Base-by-base conservation (phyloP, 2,888 invertebrate genomes). In the Poecilus cupreus region DNA sequence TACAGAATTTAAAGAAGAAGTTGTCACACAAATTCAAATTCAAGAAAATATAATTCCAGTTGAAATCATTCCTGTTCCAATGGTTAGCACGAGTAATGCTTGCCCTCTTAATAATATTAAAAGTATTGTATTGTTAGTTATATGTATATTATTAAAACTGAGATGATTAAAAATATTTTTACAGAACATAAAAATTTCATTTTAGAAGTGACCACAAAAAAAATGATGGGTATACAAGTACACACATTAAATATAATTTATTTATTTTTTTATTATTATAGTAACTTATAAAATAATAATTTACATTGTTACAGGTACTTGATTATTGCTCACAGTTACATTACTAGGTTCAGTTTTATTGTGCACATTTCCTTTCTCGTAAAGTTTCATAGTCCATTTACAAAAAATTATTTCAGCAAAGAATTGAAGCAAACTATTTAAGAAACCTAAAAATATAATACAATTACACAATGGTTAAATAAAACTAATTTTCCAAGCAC, bases 381-480 rank as follows among this genome's bases (percentile, higher is more conserved):
- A 78, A 20, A 74, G 32, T 13, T 77, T 84, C 43, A 75, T 83
- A 11, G 79, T 82, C 86, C 85, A 87, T 72, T 86, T 86, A 77
- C 87, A 86, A 76, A 86, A 85, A n/a, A 86, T 70, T 37, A 85
- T 84, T 82, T 86, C 84, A 54, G 85, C 84, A 20, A 85, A 37
- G 74, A 85, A 83, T 76, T 87, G 87, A 6, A 87, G 85, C 60
- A 87, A 43, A 81, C 83, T 86, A 82, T 87, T 87, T 46, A 87
- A 37, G 72, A 87, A 86, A 77, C 87, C 87, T 87, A 82, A 80
- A 86, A 86, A 83, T 82, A 89, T 86, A 43, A 90, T 89, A 84
- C 89, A 68, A 11, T 88, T 87, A 86, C 89, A 89, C 2, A 49
- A n/a, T n/a, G n/a, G n/a, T n/a, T 49, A 89, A 83, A 84, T 37